phyloP scores from a whole-genome alignment of 2,888 invertebrate species.

The Hoplodrina ambigua region DNA sequence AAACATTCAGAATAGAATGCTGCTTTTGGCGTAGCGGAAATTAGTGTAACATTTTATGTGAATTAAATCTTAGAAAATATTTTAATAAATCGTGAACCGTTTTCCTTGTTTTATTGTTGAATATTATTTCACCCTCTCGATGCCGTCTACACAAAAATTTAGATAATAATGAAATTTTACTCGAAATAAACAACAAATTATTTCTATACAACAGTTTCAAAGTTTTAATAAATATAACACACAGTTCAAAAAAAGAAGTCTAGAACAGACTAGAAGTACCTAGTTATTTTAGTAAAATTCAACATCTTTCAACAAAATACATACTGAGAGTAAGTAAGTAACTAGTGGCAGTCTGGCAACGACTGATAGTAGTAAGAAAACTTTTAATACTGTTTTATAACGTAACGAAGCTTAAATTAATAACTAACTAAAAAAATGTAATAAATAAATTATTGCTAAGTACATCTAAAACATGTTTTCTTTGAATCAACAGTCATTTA shows the following conservation, averaged over 20 bases:
- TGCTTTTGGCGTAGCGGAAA: constrained; percentile 21
- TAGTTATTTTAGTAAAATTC: not conserved
- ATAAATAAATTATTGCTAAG: constrained; percentile 12
- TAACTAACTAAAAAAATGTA: not conserved
- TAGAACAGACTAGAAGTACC: constrained; percentile 16
- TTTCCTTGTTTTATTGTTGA: constrained; percentile 34
- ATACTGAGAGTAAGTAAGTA: not conserved
- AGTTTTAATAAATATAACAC: too few species aligned
- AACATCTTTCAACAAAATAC: constrained; percentile 7
- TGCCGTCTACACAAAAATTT: not conserved
- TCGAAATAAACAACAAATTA: not conserved
- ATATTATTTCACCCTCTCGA: not conserved
- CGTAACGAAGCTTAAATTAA: not conserved
- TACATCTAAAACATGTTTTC: not conserved
- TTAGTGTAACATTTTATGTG: constrained; percentile 29
- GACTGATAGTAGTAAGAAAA: too few species aligned
- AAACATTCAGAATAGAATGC: constrained; percentile 21
- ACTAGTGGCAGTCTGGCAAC: not conserved
- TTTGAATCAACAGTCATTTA: not conserved
- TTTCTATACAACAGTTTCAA: too few species aligned
- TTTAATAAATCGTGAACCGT: constrained; percentile 53
- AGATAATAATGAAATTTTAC: not conserved
- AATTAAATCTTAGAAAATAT: constrained; percentile 31
- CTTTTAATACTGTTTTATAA: not conserved
- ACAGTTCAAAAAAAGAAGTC: too few species aligned